Evolutionary conservation across 2,113 vertebrate species (phyloP).

Genomic region (Puffinus mauretanicus): DNA sequence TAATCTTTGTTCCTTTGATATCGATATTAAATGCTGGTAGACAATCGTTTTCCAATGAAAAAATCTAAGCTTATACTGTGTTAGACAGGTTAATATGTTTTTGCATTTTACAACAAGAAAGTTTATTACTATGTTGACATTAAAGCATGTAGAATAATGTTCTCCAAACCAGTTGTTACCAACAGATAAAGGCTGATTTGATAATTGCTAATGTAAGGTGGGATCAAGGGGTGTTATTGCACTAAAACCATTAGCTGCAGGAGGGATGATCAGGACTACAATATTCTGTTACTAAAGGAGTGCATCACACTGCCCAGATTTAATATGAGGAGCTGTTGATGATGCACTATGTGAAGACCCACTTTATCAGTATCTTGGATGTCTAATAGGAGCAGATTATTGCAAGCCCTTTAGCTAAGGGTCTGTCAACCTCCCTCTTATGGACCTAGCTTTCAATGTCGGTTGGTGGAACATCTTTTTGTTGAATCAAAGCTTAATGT

Average conservation of each 20-base stretch:
- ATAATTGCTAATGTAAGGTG: background rate
- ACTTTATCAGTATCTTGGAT: background rate
- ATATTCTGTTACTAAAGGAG: background rate
- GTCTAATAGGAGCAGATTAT: background rate
- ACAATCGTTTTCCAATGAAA: constrained; percentile 2
- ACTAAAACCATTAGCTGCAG: background rate
- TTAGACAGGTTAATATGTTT: constrained; percentile 34
- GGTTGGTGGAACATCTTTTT: background rate
- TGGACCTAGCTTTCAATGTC: background rate
- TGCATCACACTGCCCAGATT: background rate
- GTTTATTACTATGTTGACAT: constrained; percentile 44
- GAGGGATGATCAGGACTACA: background rate
- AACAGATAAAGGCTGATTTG: constrained; percentile 42
- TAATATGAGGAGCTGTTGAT: background rate
- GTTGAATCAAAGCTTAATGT: background rate
- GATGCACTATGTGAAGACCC: background rate
- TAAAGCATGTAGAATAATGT: background rate
- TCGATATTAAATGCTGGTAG: background rate
- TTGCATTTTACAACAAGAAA: constrained; percentile 32
- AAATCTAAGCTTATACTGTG: background rate
- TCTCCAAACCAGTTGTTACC: constrained; percentile 17
- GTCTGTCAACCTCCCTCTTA: background rate
- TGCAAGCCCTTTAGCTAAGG: background rate
- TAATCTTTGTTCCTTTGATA: constrained; percentile 26
- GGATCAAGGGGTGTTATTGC: background rate